Evolutionary conservation across 2,113 vertebrate species (phyloP).

Genomic region (Lophius piscatorius): DNA sequence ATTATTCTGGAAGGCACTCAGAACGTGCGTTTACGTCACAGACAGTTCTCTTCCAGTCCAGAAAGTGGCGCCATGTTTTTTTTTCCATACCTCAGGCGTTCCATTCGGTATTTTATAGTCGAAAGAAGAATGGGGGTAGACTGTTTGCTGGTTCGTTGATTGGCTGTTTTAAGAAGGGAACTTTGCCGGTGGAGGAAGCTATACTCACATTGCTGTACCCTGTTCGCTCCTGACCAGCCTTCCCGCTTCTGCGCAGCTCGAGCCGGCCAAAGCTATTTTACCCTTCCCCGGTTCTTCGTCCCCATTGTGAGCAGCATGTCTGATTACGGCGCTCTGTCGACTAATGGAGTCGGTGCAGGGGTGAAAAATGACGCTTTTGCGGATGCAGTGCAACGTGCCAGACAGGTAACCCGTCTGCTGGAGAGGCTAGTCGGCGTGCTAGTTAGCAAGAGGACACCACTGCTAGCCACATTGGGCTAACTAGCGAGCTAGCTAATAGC

Average conservation of each 20-base stretch:
- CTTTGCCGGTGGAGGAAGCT: conserved; percentile 58
- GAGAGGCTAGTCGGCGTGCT: neutral
- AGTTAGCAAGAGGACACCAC: conserved; percentile 33
- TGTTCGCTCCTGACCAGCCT: conserved; percentile 69
- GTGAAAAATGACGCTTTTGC: conserved; percentile 91
- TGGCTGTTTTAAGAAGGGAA: conserved; percentile 60
- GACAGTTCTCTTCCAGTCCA: too few species aligned
- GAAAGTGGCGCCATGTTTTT: conserved; percentile 16
- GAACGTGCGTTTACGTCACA: too few species aligned
- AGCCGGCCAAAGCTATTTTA: conserved; percentile 60
- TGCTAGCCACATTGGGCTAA: conserved; percentile 57
- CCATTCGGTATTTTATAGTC: too few species aligned
- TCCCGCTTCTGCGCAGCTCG: conserved; percentile 80
- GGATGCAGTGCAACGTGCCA: conserved; percentile 89
- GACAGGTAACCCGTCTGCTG: conserved; percentile 81
- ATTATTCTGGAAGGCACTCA: too few species aligned
- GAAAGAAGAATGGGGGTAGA: conserved; percentile 21
- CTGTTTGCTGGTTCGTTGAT: conserved; percentile 58
- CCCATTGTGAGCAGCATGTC: conserved; percentile 78
- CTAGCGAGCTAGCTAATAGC: conserved; percentile 27
- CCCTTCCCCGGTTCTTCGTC: conserved; percentile 39
- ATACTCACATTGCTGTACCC: conserved; percentile 43
- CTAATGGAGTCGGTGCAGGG: conserved; percentile 78
- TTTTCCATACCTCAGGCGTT: neutral
- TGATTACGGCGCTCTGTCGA: conserved; percentile 79